Conservation (phyloP, 2,797 vertebrate species). For the Halcyon chelicuti region DNA sequence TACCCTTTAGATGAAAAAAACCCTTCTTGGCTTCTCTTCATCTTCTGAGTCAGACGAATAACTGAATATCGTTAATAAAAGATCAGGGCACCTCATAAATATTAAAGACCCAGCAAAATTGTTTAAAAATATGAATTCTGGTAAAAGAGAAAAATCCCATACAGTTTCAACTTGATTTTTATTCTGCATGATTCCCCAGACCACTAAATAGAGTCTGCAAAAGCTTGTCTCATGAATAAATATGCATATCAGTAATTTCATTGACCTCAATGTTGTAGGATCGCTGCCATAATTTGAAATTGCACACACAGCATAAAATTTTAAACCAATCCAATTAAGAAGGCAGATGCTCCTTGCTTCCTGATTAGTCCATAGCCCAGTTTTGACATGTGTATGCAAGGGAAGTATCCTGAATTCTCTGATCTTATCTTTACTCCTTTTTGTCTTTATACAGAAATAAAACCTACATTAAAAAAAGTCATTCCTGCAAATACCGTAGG, state of each 20-base stretch:
- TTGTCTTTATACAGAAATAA: not conserved
- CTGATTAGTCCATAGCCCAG: not conserved
- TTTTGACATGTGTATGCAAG: not conserved
- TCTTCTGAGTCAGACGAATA: not conserved
- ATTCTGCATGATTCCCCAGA: not conserved
- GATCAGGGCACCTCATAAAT: not conserved
- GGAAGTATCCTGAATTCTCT: not conserved
- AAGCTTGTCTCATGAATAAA: not conserved
- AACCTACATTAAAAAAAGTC: not conserved
- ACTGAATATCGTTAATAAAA: not conserved
- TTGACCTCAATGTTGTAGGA: not conserved
- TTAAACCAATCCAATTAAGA: conserved; percentile 30
- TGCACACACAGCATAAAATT: not conserved
- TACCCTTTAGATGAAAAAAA: not conserved
- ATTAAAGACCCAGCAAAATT: not conserved
- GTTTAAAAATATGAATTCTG: not conserved
- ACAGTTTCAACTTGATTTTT: not conserved
- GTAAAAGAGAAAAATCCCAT: not conserved
- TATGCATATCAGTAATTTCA: not conserved
- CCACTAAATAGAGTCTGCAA: not conserved
- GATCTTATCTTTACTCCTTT: not conserved
- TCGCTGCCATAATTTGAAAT: conserved; percentile 12
- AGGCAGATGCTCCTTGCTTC: not conserved
- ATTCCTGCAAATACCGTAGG: not conserved
- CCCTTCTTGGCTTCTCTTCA: not conserved